These are phyloP conservation scores for Epinephelus lanceolatus DNA, from an alignment of 2,113 vertebrate genomes.

Conservation along the genomic window DNA sequence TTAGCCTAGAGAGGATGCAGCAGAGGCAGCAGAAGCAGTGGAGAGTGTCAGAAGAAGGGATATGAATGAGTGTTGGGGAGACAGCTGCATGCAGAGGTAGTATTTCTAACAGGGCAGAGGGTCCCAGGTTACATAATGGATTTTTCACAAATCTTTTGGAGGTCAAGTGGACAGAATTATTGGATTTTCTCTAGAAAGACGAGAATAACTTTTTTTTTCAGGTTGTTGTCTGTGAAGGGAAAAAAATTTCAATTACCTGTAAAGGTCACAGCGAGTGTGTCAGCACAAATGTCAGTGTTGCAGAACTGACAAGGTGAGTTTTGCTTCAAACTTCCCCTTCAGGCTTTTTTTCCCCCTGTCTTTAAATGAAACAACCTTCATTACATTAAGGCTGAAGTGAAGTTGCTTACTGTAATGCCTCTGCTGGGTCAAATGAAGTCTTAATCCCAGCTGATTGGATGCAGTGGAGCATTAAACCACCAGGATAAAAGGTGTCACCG, in stretches of 20 bases:
- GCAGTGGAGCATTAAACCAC: constrained; percentile 51
- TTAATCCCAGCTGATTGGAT: constrained; percentile 46
- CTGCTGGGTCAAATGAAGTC: constrained; percentile 16
- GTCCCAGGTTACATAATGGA: too few species aligned
- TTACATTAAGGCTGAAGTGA: constrained; percentile 20
- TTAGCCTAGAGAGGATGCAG: too few species aligned
- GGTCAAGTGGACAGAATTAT: too few species aligned
- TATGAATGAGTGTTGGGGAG: too few species aligned
- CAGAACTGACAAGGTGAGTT: constrained; percentile 8
- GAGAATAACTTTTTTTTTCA: not conserved
- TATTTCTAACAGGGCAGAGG: too few species aligned
- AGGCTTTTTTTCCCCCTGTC: constrained; percentile 10
- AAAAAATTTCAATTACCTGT: constrained; percentile 46
- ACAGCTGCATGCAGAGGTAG: too few species aligned
- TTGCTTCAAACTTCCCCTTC: constrained; percentile 14
- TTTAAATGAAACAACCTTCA: constrained; percentile 33
- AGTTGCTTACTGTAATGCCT: not conserved
- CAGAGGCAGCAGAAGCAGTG: too few species aligned
- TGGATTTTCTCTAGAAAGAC: too few species aligned
- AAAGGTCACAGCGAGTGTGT: constrained; percentile 60
- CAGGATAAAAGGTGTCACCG: constrained; percentile 54
- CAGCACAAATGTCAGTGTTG: constrained; percentile 53
- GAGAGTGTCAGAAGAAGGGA: too few species aligned
- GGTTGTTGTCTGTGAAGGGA: constrained; percentile 11
- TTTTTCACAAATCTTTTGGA: too few species aligned